Evolutionary conservation across 1,140 invertebrate species (phyloP).

Genomic region (Cherax quadricarinatus): DNA sequence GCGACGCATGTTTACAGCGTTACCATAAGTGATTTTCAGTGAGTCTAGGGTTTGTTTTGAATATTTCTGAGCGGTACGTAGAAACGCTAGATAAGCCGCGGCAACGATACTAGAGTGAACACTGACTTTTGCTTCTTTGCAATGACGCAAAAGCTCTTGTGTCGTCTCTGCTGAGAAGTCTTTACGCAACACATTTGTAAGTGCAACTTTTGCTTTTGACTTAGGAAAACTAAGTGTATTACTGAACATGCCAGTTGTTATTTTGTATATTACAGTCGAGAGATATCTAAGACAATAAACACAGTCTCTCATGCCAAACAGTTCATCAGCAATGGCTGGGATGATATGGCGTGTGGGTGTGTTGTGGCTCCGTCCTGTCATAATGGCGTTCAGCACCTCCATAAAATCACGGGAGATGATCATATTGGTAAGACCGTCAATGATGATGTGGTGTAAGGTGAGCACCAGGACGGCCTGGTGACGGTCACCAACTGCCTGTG

Average conservation of each 20-base stretch:
- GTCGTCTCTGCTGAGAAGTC: conserved; percentile 45
- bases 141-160: conserved; percentile 27
- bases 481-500: no score
- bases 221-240: background rate
- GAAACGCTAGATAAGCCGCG: conserved; percentile 26
- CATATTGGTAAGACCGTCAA: conserved; percentile 53
- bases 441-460: conserved; percentile 41
- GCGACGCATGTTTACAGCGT: conserved; percentile 53
- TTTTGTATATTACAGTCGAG: background rate
- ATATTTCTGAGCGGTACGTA: conserved; percentile 32
- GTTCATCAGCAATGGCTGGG: background rate
- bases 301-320: background rate
- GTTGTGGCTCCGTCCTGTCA: background rate
- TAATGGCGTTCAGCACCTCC: no score
- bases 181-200: conserved; percentile 25
- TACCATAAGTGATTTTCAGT: conserved; percentile 15
- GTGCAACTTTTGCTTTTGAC: background rate
- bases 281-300: background rate
- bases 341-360: background rate
- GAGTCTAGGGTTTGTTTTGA: background rate
- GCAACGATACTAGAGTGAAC: conserved; percentile 57
- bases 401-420: no score
- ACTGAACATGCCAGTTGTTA: no score
- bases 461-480: no score
- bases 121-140: conserved; percentile 18